Base-by-base conservation (phyloP, 1,140 invertebrate genomes). In the Oncopeltus fasciatus region DNA sequence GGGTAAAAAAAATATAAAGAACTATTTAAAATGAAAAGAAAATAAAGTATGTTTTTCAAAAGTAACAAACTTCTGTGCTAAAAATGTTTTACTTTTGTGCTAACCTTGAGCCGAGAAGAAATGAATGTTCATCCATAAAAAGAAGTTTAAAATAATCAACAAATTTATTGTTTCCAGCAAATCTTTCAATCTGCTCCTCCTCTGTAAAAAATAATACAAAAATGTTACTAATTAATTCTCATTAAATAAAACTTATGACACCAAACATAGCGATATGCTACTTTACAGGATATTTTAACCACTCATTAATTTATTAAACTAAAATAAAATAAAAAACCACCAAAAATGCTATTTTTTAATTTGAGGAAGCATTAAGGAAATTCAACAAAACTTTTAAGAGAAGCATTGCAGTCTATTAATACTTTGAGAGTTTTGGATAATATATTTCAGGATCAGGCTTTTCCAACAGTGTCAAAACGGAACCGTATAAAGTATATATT, bases 41-140 rank as follows among this genome's bases (percentile, higher is more conserved):
- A 43, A 11, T 43, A 43, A 43, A 43, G n/a, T n/a, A 43, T 11
- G n/a, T n/a, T 43, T 43, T 43, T 43, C 38, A 11, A 43, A 43
- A n/a, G 38, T 43, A 11, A n/a, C 11, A 43, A 43, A 11, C n/a
- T 11, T n/a, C 38, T 43, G n/a, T 43, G 38, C 11, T 11, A 43
- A 43, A 43, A n/a, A n/a, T n/a, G n/a, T n/a, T n/a, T n/a, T n/a
- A n/a, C n/a, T n/a, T n/a, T n/a, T n/a, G n/a, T 11, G 78, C 84
- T 85, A 80, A 95, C 92, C 91, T 90, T 75, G 90, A 91, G 65
- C 92, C 92, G 65, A 96, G 83, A 44, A 95, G 81, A 64, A 95
- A 80, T 66, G 85, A 90, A 74, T 92, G 88, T 68, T 85, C 87
- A 75, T 92, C 90, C 69, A 83, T 78, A 70, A 92, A 80, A 69